These are phyloP conservation scores for Gastrophysa polygoni DNA, from an alignment of 2,888 invertebrate genomes.

Conservation along the genomic window DNA sequence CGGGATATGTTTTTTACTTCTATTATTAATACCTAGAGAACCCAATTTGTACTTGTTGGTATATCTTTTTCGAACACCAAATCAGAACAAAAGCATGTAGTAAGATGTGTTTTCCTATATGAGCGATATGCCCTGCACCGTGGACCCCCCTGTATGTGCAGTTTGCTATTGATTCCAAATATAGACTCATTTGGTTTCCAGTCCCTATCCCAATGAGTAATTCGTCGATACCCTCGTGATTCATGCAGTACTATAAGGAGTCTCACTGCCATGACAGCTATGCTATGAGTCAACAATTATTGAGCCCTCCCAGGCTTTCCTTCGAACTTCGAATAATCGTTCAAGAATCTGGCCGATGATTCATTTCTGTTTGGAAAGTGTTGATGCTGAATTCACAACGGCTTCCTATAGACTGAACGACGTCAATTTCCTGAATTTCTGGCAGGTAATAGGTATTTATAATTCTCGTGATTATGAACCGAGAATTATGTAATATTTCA, in stretches of 20 bases:
- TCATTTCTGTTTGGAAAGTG: constrained; percentile 25
- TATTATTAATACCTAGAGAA: no score
- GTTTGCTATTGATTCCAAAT: neutral
- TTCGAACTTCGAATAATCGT: constrained; percentile 12
- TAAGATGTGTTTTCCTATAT: no score
- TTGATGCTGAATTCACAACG: constrained; percentile 14
- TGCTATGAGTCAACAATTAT: constrained; percentile 8
- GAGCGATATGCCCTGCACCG: no score
- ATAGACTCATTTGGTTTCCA: neutral
- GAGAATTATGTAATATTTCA: no score
- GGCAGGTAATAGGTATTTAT: no score
- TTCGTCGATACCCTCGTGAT: neutral
- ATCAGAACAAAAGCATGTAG: no score
- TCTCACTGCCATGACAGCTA: neutral
- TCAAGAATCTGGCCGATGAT: constrained; percentile 18
- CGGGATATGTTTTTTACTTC: no score
- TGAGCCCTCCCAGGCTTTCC: constrained; percentile 15
- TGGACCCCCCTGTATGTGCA: no score
- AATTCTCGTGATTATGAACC: no score
- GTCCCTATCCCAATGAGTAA: constrained; percentile 15
- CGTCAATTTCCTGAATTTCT: no score
- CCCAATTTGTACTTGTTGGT: no score
- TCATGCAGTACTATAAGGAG: neutral
- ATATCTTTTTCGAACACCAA: no score
- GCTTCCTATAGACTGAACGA: neutral